phyloP scores from a whole-genome alignment of 2,797 vertebrate genomes.

The Enteromius radiatus region DNA sequence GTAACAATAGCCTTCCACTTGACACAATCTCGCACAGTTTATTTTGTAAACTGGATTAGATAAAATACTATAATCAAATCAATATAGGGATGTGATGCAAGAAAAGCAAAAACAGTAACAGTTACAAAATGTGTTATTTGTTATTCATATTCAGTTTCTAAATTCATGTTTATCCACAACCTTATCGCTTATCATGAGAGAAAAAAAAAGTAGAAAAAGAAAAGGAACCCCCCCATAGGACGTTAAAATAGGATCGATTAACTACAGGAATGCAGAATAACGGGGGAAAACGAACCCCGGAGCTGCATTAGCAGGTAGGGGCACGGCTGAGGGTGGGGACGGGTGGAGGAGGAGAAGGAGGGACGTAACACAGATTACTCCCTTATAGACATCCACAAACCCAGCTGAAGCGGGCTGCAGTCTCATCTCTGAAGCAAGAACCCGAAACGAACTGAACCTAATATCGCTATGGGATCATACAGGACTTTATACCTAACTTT shows the following conservation, averaged over 20 bases:
- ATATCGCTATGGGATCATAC: conserved; percentile 50
- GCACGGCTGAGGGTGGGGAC: conserved; percentile 35
- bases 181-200: neutral
- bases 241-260: neutral
- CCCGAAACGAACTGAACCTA: neutral
- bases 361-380: conserved; percentile 5
- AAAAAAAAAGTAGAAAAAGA: neutral
- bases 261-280: neutral
- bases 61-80: neutral
- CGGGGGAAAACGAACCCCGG: neutral
- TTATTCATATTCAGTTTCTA: no score
- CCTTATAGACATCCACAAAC: conserved; percentile 33
- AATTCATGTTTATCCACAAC: neutral
- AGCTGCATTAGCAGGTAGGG: conserved; percentile 29
- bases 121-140: neutral
- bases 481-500: conserved; percentile 34
- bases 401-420: conserved; percentile 10
- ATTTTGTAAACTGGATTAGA: neutral
- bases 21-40: neutral
- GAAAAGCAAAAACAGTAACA: neutral
- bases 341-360: conserved; percentile 32
- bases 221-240: neutral
- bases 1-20: neutral
- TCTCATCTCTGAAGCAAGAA: neutral
- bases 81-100: neutral